These are phyloP conservation scores for Phoenoteleia sp. DNA, from an alignment of 2,888 invertebrate species.

Conservation along the genomic window DNA sequence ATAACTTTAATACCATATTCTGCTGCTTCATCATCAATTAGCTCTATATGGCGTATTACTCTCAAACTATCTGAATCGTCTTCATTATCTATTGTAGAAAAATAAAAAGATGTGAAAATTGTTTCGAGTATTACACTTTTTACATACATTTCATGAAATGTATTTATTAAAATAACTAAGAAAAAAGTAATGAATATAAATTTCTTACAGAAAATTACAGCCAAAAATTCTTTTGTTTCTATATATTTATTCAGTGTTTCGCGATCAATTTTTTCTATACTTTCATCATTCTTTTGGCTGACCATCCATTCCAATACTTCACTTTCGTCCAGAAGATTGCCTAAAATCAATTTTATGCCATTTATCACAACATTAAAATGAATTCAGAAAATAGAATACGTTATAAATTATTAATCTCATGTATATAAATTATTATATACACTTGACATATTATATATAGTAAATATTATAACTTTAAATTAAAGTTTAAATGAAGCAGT, in stretches of 20 bases:
- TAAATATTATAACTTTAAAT: too few species aligned
- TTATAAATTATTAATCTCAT: too few species aligned
- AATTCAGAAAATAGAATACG: too few species aligned
- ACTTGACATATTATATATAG: too few species aligned
- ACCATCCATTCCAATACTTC: constrained; percentile 97
- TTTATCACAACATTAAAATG: too few species aligned
- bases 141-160: too few species aligned
- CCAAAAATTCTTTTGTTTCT: constrained; percentile 96
- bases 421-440: too few species aligned
- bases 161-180: too few species aligned
- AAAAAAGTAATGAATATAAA: constrained; percentile 44
- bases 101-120: too few species aligned
- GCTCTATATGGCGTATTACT: constrained; percentile 94
- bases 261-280: constrained; percentile 96
- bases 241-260: constrained; percentile 92
- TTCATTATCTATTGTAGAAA: constrained; percentile 90
- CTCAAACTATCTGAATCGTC: constrained; percentile 94
- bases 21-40: constrained; percentile 96
- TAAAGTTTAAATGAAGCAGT: too few species aligned
- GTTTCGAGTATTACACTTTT: too few species aligned
- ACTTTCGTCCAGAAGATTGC: constrained; percentile 92
- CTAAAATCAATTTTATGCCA: constrained; percentile 87
- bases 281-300: constrained; percentile 96
- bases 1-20: constrained; percentile 97
- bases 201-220: constrained; percentile 96